Base-by-base conservation (phyloP, 2,888 invertebrate species). In the Formica aserva region DNA sequence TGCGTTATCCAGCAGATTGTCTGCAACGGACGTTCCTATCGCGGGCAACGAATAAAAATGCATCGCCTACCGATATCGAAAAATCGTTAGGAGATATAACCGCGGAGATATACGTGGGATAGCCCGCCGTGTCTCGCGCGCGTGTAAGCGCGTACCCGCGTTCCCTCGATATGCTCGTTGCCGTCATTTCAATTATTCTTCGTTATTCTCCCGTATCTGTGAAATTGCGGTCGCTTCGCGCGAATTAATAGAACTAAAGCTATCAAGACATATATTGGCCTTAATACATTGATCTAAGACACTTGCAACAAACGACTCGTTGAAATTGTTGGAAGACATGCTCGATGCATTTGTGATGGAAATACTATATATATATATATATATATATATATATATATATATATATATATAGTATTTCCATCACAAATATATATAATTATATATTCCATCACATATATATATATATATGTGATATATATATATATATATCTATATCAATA, bases 141-240 rank as follows among this genome's bases (percentile, higher is more conserved):
- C 67, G 38, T 78, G 67, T 52, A 62, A 62, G 48, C 72, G 82
- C 29, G 29, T 81, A 35, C n/a, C 26, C 66, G 66, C 32, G 29
- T 80, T 22, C n/a, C 29, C 45, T 29, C 82, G 41, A 65, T 75
- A 71, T 60, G 52, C 74, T 75, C 65, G 60, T 75, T 83, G 76
- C 48, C 77, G 83, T 85, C 82, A 60, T 91, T 90, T 90, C 91
- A 91, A 90, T 91, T 91, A 91, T 87, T 90, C 90, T 91, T 91
- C 88, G 91, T 90, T 90, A 90, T 86, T 82, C 88, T 86, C 84
- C 72, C 84, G 77, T 85, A 82, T 48, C 83, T 85, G 81, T 55
- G 80, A 82, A 87, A 82, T 82, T 69, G 18, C 15, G 26, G 18
- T 41, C 63, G 57, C 66, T 88, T 87, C 85, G 74, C 66, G 66